A percentile compares a stretch with the other conserved stretches of the same genome.
phyloP scores from a whole-genome alignment of 2,113 vertebrate species.

The Pelmatolapia mariae region DNA sequence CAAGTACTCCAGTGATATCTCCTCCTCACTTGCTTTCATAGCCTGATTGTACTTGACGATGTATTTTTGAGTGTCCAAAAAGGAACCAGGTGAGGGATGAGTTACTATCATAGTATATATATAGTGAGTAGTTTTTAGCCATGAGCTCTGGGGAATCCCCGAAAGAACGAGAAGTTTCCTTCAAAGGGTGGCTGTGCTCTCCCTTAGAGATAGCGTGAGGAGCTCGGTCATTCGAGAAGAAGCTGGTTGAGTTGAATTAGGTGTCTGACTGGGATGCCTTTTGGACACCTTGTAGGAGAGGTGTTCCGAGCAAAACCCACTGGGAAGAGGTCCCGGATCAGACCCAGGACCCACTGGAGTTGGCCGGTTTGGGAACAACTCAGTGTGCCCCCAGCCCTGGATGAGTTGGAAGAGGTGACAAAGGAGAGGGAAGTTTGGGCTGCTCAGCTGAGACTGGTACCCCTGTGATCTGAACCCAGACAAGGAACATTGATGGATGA shows the following conservation, averaged over 20 bases:
- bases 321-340: neutral
- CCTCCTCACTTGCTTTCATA: neutral
- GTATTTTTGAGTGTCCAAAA: neutral
- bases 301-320: neutral
- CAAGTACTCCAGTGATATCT: neutral
- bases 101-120: too few species aligned
- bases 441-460: neutral
- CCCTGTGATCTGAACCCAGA: neutral
- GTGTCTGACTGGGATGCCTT: neutral
- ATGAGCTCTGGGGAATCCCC: neutral
- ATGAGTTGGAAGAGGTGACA: neutral
- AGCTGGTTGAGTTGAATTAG: neutral
- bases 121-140: neutral
- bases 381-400: neutral
- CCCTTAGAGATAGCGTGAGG: neutral
- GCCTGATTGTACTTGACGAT: neutral
- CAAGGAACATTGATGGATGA: neutral
- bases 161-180: rapidly evolving
- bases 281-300: neutral
- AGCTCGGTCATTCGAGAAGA: neutral
- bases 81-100: neutral
- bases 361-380: rapidly evolving
- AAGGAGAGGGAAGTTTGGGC: neutral
- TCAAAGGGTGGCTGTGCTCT: neutral
- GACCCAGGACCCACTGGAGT: neutral